Evolutionary conservation across 2,888 invertebrate genomes (phyloP), one percentile per base, ranked within the genome.

Genomic region (Drosophila affinis): DNA sequence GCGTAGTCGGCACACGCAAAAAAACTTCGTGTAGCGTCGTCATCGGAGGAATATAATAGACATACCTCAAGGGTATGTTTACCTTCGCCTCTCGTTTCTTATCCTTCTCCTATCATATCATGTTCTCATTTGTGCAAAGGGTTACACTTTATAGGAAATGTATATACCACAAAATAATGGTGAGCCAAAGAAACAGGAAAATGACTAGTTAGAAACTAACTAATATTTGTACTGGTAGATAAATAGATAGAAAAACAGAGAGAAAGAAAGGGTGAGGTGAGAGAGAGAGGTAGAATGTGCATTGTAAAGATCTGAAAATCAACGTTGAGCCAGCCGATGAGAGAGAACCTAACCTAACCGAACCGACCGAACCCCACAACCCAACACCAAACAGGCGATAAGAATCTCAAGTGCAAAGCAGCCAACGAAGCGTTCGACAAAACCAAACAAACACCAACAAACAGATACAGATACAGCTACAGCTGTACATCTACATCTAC

Each of bases 321-420:
- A 84, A 79, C 88, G 65, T 75, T 82, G 75, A 74, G 72, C 65
- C 77, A 74, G 72, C 65, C 77, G 72, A 2, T 5, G 39, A 14
- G 39, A 29, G 39, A 39, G 39, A 39, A 39, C 32, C 32, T 7
- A 27, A 27, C 32, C 32, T 34, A 17, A 7, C 49, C 14, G 27
- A 27, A 6, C 32, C 32, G 27, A 27, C 32, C 32, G 53, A 17
- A 7, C 49, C 14, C 47, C 17, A 4, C 47, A 21, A 47, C 47
- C 39, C 39, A 39, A 39, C 70, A 39, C 70, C 70, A 76, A 58
- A 32, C 34, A 46, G 44, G 73, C 83, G 83, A 84, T 84, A 84
- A 84, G 87, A 88, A 84, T 84, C 83, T 86, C 83, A 84, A 84
- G 88, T 84, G 83, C 88, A 84, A 86, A 84, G 87, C 83, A 86